Conservation (phyloP, 2,113 vertebrate species). For the Abramis brama region DNA sequence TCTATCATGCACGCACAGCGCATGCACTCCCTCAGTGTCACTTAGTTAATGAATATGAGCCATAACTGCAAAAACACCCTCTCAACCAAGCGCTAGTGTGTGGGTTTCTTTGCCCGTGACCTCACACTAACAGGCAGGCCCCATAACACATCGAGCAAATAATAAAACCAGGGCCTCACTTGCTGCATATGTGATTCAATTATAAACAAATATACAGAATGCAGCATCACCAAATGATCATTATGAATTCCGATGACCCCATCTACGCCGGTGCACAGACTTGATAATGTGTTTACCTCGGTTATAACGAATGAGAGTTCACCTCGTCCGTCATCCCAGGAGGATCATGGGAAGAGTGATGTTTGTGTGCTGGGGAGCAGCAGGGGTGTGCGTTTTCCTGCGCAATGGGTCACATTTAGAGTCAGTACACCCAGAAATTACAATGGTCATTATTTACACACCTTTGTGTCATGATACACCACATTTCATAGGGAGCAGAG, state of each 20-base stretch:
- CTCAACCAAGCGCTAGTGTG: slow-evolving; percentile 11
- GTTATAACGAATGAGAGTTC: slow-evolving; percentile 35
- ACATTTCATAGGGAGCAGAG: neutral
- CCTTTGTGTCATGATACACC: neutral
- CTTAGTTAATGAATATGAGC: slow-evolving; percentile 50
- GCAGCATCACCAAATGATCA: slow-evolving; percentile 33
- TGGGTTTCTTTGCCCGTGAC: neutral
- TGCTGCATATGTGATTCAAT: slow-evolving; percentile 36
- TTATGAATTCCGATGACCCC: slow-evolving; percentile 45
- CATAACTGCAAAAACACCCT: slow-evolving; percentile 40
- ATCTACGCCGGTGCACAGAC: slow-evolving; percentile 2
- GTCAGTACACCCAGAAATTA: neutral
- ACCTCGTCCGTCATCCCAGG: neutral
- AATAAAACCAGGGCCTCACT: slow-evolving; percentile 22
- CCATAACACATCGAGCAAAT: slow-evolving; percentile 17
- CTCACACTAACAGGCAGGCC: slow-evolving; percentile 10
- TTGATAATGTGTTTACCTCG: slow-evolving; percentile 17
- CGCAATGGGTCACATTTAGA: neutral
- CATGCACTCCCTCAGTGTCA: slow-evolving; percentile 26
- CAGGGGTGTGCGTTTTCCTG: slow-evolving; percentile 2
- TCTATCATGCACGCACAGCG: slow-evolving; percentile 43
- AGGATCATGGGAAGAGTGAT: neutral
- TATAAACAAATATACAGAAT: slow-evolving; percentile 32
- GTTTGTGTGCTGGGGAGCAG: neutral
- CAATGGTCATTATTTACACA: neutral